Percentiles rank a stretch among this genome's conserved stretches.
These are phyloP conservation scores for Diorhabda carinulata DNA, from an alignment of 1,140 invertebrate genomes.

Conservation along the genomic window DNA sequence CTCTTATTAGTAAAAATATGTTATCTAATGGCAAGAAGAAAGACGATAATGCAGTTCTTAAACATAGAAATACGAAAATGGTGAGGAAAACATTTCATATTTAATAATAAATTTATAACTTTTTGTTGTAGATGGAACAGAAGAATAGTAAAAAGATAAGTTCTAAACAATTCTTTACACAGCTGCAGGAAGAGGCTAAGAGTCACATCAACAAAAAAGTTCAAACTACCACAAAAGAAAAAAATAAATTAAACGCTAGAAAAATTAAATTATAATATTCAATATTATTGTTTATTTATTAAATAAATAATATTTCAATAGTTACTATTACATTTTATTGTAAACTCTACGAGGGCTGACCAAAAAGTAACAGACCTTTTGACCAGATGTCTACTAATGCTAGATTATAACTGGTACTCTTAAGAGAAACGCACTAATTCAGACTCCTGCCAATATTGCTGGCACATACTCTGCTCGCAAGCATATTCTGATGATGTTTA, in stretches of 20 bases:
- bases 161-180: constrained; percentile 76
- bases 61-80: constrained; percentile 61
- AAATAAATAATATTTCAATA: too few relatives aligned
- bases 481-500: too few relatives aligned
- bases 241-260: constrained; percentile 42
- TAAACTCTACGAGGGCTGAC: too few relatives aligned
- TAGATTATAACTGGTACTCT: too few relatives aligned
- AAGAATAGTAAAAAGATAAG: constrained; percentile 58
- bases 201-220: constrained; percentile 50
- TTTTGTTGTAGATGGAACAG: constrained; percentile 48
- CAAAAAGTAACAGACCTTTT: too few relatives aligned
- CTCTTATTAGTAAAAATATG: constrained; percentile 56
- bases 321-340: too few relatives aligned
- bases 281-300: too few relatives aligned
- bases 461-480: too few relatives aligned
- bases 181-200: constrained; percentile 72
- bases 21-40: constrained; percentile 54
- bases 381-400: too few relatives aligned
- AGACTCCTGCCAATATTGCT: too few relatives aligned
- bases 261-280: constrained; percentile 53
- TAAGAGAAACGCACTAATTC: too few relatives aligned
- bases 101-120: constrained; percentile 11
- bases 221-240: constrained; percentile 42
- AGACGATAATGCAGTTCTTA: constrained; percentile 57
- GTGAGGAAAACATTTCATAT: constrained; percentile 34